Percentiles rank a stretch among this genome's conserved stretches.
Evolutionary conservation across 2,888 invertebrate genomes (phyloP).

Genomic region (Polyommatus iphigenia): DNA sequence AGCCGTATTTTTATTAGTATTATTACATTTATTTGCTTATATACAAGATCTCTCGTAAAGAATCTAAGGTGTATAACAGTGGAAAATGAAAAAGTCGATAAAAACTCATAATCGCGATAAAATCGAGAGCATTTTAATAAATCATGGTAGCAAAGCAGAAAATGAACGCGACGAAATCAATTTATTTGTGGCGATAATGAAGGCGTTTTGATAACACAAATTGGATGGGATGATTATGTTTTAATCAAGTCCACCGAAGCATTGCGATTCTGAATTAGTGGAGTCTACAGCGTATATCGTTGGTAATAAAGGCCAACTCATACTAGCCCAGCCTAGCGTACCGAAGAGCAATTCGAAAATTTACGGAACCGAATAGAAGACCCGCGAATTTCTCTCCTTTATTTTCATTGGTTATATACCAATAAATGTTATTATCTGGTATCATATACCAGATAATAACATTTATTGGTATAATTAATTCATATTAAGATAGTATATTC

Average conservation of each 20-base stretch:
- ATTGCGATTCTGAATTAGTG: slow-evolving; percentile 45
- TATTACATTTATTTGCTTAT: too few relatives aligned
- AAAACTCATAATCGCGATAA: slow-evolving; percentile 14
- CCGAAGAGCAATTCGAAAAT: too few relatives aligned
- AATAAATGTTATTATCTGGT: too few relatives aligned
- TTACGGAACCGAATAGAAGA: too few relatives aligned
- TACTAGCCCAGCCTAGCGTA: too few relatives aligned
- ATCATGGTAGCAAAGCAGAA: slow-evolving; percentile 9
- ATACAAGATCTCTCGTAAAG: too few relatives aligned
- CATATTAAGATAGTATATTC: too few relatives aligned
- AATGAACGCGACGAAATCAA: slow-evolving; percentile 14
- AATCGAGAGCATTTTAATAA: slow-evolving; percentile 16
- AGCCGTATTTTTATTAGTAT: too few relatives aligned
- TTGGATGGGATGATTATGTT: slow-evolving; percentile 41
- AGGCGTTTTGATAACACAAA: slow-evolving; percentile 27
- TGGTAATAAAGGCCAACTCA: not conserved
- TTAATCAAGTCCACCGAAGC: slow-evolving; percentile 45
- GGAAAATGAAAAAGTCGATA: slow-evolving; percentile 1
- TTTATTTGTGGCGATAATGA: slow-evolving; percentile 20
- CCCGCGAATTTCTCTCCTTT: too few relatives aligned
- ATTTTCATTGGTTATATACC: too few relatives aligned
- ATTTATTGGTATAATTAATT: too few relatives aligned
- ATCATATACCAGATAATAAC: too few relatives aligned
- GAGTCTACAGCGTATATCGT: slow-evolving; percentile 36
- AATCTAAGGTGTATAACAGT: not conserved